Base-by-base conservation (phyloP, 2,888 invertebrate genomes). In the Lasioglossum figueresi region DNA sequence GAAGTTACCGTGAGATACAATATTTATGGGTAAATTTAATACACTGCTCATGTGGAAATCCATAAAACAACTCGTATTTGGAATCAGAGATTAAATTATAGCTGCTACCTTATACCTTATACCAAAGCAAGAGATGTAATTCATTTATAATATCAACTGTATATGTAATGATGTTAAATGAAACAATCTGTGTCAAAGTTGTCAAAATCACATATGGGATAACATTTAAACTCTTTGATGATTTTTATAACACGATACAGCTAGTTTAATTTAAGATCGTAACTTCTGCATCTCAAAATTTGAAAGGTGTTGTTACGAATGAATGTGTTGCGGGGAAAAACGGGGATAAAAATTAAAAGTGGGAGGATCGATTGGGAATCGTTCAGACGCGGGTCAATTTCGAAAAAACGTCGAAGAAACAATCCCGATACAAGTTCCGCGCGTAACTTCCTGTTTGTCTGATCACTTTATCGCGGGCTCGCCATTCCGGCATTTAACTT, bases 401-500 rank as follows among this genome's bases (percentile, higher is more conserved):
- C 2, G 63, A 16, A 16, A 63, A 56, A 52, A 12, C 19, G 8
- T 19, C 5, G 31, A 16, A 66, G 8, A 63, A 68, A 56, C 48
- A 45, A 45, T 52, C 70, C 48, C 23, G 70, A 56, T 73, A 66
- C 59, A 43, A 52, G 59, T 70, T 40, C 43, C 66, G 73, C 12
- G 4, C 63, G 76, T 85, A 79, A 80, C 85, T 82, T 84, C 75
- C 77, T 77, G 79, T 75, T 84, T 82, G 75, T 76, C 73, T 75
- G 90, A 86, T 85, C 87, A 74, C 80, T 88, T 87, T 81, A 89
- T 84, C 82, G 83, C 52, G 73, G 63, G 70, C 66, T 68, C 52
- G 80, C 78, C 66, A 56, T 80, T 37, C 76, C 63, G 48, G 63
- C 88, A 76, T 83, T 82, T 31, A 71, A 82, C 70, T 77, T 73